Evolutionary conservation across 2,888 invertebrate genomes (phyloP), one percentile per base, ranked within the genome.

Genomic region (Dasypogon diadema): DNA sequence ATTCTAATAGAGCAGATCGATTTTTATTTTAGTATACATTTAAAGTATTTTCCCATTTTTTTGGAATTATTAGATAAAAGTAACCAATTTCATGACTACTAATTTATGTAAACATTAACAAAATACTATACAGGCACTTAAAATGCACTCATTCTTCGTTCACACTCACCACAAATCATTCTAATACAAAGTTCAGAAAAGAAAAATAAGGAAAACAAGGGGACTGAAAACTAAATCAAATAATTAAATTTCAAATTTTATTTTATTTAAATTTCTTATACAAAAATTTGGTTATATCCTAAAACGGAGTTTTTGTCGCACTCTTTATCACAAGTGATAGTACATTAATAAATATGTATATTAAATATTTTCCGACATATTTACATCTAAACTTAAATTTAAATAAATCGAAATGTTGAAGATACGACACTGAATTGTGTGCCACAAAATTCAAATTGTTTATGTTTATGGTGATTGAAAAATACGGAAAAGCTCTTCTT

Each of bases 271-370:
- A 48, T 14, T 24, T 48, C 30, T 70, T 70, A 30, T 70, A 70
- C 70, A 70, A 70, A 63, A 70, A 70, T 34, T 70, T 70, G 24
- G 46, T 16, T 34, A 70, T 34, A 34, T 70, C 70, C 70, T 70
- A 70, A 70, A 54, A 70, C 54, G 70, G 54, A 70, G 48, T 24
- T 68, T 70, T 54, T 70, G 42, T 70, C 51, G 16, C 30, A 70
- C 30, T 14, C 51, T 70, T 70, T 22, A 70, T 70, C 70, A 70
- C 70, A 70, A 18, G 70, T 54, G 34, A 70, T n/a, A 48, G 34
- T 54, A 70, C 21, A 54, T 14, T 48, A 48, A 70, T 54, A 70
- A 70, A 70, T 70, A 70, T 48, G 26, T n/a, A 18, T 51, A 54
- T 21, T 30, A 22, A 54, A 54, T 24, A 46, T 51, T 54, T 70